Base-by-base conservation (phyloP, 2,888 invertebrate genomes). In the Limnephilus rhombicus region DNA sequence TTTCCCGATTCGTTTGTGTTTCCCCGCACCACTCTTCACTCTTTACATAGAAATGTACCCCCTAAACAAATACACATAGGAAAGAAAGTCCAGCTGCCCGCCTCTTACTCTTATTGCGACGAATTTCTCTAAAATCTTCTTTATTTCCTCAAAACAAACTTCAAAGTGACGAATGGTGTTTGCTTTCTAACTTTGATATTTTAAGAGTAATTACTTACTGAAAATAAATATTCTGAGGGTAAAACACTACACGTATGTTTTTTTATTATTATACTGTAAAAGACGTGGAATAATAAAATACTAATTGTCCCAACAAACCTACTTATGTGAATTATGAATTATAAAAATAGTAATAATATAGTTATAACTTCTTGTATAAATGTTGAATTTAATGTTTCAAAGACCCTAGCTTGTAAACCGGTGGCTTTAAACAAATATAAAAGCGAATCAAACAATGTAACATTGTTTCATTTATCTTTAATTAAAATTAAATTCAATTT, bases 21-120 rank as follows among this genome's bases (percentile, higher is more conserved):
- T 41, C 49, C 45, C 86, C 49, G 7, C 24, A 29, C 24, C 86
- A 24, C 86, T 86, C 86, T 86, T 86, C 86, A 3, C 86, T 86
- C 86, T 86, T 86, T 45, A n/a, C 45, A 18, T 83, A 68, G 9
- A 68, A 24, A 68, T 68, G 68, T 45, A 41, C 45, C n/a, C 49
- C 45, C 13, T 85, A 49, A 49, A 86, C 83, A 83, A 45, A 29
- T 45, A 45, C 29, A 86, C 86, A 86, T n/a, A 86, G n/a, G 31
- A 86, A 86, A 49, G 86, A 12, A 86, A 86, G 45, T 37, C 86
- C 86, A 86, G 86, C 86, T 86, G 86, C 45, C 49, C 29, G 24
- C n/a, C 86, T 68, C 45, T 86, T 29, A 85, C 86, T 68, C 45
- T 86, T 29, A 85, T 85, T 85, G n/a, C 41, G 86, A 86, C 86